Evolutionary conservation across 1,140 invertebrate species (phyloP), one percentile per base, ranked within the genome.

Genomic region (Heliconius eleuchia): DNA sequence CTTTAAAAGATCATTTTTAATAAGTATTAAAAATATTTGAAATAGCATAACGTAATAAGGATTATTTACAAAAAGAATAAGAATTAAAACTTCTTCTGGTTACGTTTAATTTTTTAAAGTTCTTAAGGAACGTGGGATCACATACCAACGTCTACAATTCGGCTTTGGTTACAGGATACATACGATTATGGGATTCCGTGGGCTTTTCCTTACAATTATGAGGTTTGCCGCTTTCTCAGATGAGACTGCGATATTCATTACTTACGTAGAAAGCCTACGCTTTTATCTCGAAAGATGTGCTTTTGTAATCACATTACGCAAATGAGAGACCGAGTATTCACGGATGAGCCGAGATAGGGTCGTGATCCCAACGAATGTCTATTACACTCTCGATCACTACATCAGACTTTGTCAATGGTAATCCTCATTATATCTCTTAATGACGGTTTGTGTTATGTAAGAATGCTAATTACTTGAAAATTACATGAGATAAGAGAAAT

Each of bases 241-340:
- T 88, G 85, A 88, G 83, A 88, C 85, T 87, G 87, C 73, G 82
- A 87, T 92, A 91, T 93, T 93, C 91, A 92, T 92, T 92, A 93
- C 92, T 93, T 92, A 92, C 88, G 88, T 90, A 90, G 89, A 93
- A 87, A 78, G 80, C 89, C 85, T 81, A 85, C 85, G 88, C 89
- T 93, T 92, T 92, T 92, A 93, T 92, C 92, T 92, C 88, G 80
- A 86, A 91, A 91, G 92, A 93, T 93, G 91, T 93, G 91, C 92
- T 92, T 93, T 93, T 93, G 92, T 92, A 93, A 93, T 93, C 90
- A 93, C 91, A 93, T 93, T 93, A 93, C 91, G 91, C 89, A 93
- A 93, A 93, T 93, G 92, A 93, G 91, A 90, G 90, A 90, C 88
- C 82, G 87, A 90, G 90, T 88, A 91, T 92, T 92, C 91, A 92